Percentiles rank a stretch among this genome's conserved stretches.
Evolutionary conservation across 2,797 vertebrate species (phyloP).

Genomic region (Pseudochaenichthys georgianus): DNA sequence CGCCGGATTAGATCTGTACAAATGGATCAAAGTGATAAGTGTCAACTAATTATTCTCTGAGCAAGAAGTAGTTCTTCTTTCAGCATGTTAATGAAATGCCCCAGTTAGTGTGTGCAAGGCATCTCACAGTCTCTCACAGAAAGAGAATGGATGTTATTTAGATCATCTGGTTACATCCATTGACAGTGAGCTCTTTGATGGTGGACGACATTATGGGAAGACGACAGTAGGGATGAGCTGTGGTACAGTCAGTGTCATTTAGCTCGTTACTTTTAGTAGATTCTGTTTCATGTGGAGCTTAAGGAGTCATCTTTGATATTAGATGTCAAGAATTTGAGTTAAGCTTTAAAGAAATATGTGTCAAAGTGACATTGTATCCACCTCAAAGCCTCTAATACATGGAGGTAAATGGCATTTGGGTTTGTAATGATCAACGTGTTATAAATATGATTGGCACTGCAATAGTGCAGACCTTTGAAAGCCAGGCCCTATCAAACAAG

Average conservation of each 20-base stretch:
- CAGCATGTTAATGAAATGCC: conserved; percentile 48
- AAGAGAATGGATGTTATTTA: conserved; percentile 8
- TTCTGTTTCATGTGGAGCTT: conserved; percentile 41
- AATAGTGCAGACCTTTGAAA: no score
- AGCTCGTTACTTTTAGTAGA: conserved; percentile 2
- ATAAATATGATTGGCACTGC: no score
- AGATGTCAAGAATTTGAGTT: not conserved
- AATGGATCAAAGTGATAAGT: conserved; percentile 60
- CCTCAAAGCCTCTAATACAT: not conserved
- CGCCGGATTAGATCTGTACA: conserved; percentile 54
- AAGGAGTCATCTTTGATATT: not conserved
- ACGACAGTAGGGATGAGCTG: not conserved
- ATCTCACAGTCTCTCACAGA: conserved; percentile 28
- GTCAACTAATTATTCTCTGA: conserved; percentile 62
- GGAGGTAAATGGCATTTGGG: not conserved
- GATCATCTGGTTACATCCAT: conserved; percentile 25
- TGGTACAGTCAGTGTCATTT: not conserved
- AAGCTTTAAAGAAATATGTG: not conserved
- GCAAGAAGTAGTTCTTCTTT: conserved; percentile 44
- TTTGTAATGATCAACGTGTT: not conserved
- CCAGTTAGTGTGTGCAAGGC: conserved; percentile 42
- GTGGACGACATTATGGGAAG: conserved; percentile 27
- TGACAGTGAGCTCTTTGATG: conserved; percentile 33
- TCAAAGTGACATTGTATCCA: not conserved
- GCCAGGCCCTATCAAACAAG: no score